phyloP scores from a whole-genome alignment of 2,888 invertebrate genomes.

The Saturnia pavonia region DNA sequence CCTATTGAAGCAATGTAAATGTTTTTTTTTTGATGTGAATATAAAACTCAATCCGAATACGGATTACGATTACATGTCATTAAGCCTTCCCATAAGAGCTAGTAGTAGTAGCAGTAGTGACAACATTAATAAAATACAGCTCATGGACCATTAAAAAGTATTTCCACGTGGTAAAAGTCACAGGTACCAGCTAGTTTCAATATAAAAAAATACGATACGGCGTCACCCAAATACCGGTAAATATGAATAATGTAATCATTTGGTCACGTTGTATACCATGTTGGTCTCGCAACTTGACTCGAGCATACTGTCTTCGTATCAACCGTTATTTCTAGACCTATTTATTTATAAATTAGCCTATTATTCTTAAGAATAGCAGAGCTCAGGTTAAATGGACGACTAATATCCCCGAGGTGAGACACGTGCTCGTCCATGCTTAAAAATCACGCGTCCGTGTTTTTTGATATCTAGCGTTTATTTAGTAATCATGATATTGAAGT shows the following conservation, averaged over 20 bases:
- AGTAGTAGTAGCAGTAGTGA: too few species aligned
- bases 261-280: slow-evolving; percentile 23
- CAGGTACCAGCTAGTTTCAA: too few species aligned
- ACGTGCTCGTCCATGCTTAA: not conserved
- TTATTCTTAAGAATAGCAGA: not conserved
- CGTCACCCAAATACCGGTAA: slow-evolving; percentile 11
- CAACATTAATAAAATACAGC: too few species aligned
- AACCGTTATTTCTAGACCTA: slow-evolving; percentile 16
- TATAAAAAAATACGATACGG: not conserved
- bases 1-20: too few species aligned
- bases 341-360: not conserved
- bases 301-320: slow-evolving; percentile 23
- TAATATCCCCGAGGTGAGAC: not conserved
- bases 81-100: too few species aligned
- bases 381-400: not conserved
- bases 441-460: not conserved
- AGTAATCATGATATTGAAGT: not conserved
- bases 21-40: too few species aligned
- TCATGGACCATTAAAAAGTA: too few species aligned
- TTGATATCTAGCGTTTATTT: not conserved
- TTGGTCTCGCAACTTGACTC: slow-evolving; percentile 36
- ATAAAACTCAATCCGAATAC: too few species aligned
- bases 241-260: slow-evolving; percentile 10
- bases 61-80: too few species aligned
- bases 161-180: too few species aligned